These are phyloP conservation scores for Amiota mariae DNA, from an alignment of 2,888 invertebrate species.

Conservation along the genomic window DNA sequence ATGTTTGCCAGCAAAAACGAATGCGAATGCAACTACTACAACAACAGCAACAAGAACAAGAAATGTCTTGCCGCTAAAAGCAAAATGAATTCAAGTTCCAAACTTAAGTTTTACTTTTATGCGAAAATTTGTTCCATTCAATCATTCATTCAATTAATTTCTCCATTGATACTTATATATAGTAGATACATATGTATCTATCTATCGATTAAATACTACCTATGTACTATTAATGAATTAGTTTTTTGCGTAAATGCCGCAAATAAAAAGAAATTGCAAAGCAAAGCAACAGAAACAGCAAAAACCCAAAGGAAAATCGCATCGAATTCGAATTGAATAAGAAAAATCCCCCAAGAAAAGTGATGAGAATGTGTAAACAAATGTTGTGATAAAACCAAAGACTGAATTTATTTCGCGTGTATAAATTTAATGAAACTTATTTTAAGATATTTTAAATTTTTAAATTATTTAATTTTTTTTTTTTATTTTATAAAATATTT, in stretches of 20 bases:
- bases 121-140: conserved; percentile 2
- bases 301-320: conserved; percentile 6
- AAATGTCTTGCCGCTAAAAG: background rate
- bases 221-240: background rate
- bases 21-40: background rate
- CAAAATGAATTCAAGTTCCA: conserved; percentile 21
- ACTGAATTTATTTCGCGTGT: conserved; percentile 73
- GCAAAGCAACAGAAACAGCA: background rate
- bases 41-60: background rate
- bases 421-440: conserved; percentile 50
- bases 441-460: conserved; percentile 32
- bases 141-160: background rate
- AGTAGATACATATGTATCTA: no score
- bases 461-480: conserved; percentile 13
- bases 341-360: conserved; percentile 40
- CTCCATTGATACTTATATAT: no score
- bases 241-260: conserved; percentile 22
- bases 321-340: background rate
- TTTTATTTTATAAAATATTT: conserved; percentile 9
- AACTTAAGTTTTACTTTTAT: conserved; percentile 17
- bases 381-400: conserved; percentile 75
- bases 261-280: conserved; percentile 14
- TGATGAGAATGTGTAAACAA: conserved; percentile 72
- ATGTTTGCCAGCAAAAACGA: conserved; percentile 9
- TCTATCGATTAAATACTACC: no score